These are phyloP conservation scores for Cheilosia urbana DNA, from an alignment of 2,888 invertebrate genomes.

Conservation along the genomic window DNA sequence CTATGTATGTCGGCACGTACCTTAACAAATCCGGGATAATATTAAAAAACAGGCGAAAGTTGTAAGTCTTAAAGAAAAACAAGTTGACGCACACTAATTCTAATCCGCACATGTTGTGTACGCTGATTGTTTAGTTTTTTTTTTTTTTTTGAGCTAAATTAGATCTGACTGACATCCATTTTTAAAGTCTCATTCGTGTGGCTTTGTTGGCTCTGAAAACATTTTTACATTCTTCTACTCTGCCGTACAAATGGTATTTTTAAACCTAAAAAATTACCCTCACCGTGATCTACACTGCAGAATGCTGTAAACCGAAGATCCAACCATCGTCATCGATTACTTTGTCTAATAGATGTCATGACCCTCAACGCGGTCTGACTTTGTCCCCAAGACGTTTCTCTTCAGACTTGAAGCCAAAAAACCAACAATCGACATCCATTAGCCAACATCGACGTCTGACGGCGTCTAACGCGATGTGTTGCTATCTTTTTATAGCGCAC, in stretches of 20 bases:
- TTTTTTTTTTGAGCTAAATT: conserved; percentile 24
- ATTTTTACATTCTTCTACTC: not conserved
- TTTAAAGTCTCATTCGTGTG: not conserved
- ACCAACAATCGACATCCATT: conserved; percentile 21
- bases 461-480: conserved; percentile 46
- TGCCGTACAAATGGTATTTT: conserved; percentile 8
- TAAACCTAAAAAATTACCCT: conserved; percentile 1
- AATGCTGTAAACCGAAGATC: conserved; percentile 7
- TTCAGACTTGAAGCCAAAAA: conserved; percentile 36
- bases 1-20: too few species aligned
- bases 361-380: conserved; percentile 36
- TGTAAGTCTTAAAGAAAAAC: not conserved
- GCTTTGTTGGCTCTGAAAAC: not conserved
- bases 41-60: not conserved
- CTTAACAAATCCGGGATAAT: too few species aligned
- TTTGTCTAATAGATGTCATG: conserved; percentile 49
- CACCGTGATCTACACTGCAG: conserved; percentile 8
- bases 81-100: conserved; percentile 1
- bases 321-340: conserved; percentile 21
- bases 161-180: conserved; percentile 8
- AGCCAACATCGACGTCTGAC: not conserved
- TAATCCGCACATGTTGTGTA: conserved; percentile 12
- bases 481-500: conserved; percentile 55
- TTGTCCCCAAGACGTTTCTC: conserved; percentile 1
- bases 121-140: not conserved